Evolutionary conservation across 1,140 invertebrate species (phyloP).

Genomic region (Phymastichus coffea): DNA sequence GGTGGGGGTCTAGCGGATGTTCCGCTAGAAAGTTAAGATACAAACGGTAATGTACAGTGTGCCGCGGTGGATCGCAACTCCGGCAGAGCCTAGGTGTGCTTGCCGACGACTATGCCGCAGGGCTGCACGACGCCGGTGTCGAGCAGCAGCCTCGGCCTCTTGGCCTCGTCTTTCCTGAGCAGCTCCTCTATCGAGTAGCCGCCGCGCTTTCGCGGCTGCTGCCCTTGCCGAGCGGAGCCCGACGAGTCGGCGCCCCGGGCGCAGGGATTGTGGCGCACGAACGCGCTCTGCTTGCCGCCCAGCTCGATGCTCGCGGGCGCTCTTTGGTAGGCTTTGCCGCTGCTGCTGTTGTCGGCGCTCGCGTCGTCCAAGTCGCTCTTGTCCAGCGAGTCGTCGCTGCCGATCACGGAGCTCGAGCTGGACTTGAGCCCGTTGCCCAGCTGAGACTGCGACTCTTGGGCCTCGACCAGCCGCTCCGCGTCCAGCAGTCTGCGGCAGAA

Average conservation of each 20-base stretch:
- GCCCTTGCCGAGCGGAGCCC: slow-evolving; percentile 29
- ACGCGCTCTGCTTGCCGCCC: slow-evolving; percentile 47
- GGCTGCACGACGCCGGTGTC: slow-evolving; percentile 48
- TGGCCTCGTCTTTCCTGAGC: slow-evolving; percentile 73
- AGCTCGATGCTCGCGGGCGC: slow-evolving; percentile 44
- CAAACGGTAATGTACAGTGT: slow-evolving; percentile 13
- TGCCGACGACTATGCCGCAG: slow-evolving; percentile 49
- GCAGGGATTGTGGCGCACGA: slow-evolving; percentile 37
- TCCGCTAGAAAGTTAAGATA: background rate
- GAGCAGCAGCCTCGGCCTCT: slow-evolving; percentile 46
- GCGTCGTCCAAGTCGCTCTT: slow-evolving; percentile 60
- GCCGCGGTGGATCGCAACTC: background rate
- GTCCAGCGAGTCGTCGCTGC: slow-evolving; percentile 65
- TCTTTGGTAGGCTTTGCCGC: slow-evolving; percentile 46
- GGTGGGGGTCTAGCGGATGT: background rate
- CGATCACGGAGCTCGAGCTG: slow-evolving; percentile 57
- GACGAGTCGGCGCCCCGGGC: background rate
- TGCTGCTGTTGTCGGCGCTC: slow-evolving; percentile 34
- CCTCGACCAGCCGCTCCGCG: slow-evolving; percentile 60
- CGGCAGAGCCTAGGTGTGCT: slow-evolving; percentile 4
- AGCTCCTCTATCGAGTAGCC: slow-evolving; percentile 85
- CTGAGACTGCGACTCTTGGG: slow-evolving; percentile 38
- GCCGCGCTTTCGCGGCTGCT: slow-evolving; percentile 66
- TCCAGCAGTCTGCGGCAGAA: slow-evolving; percentile 44
- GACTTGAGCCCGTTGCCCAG: slow-evolving; percentile 49